A percentile compares a stretch with the other conserved stretches of the same genome.
phyloP scores from a whole-genome alignment of 2,113 vertebrate species.

The Engystomops pustulosus region DNA sequence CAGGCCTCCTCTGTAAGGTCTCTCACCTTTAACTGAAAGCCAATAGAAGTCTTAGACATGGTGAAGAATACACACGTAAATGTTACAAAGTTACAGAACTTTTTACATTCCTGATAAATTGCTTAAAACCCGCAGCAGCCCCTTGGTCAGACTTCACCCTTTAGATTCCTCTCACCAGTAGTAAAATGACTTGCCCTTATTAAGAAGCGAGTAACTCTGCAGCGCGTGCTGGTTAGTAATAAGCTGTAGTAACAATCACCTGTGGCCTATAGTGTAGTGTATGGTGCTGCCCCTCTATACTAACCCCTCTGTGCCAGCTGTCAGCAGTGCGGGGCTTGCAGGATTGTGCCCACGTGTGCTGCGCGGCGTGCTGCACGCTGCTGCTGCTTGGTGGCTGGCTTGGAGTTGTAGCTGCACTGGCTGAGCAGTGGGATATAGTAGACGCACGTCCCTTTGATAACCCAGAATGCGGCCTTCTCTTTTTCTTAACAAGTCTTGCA shows the following conservation, averaged over 20 bases:
- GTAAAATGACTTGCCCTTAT: no score
- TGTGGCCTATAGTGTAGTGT: not conserved
- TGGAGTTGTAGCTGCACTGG: constrained; percentile 77
- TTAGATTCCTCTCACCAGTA: not conserved
- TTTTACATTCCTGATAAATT: not conserved
- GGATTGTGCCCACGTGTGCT: constrained; percentile 61
- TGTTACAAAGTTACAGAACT: no score
- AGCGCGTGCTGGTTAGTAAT: not conserved
- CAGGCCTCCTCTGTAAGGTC: no score
- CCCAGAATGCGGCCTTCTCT: not conserved
- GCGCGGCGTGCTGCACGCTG: constrained; percentile 88
- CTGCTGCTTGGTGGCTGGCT: constrained; percentile 91
- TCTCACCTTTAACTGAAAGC: no score
- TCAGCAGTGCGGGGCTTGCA: not conserved
- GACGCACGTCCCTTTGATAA: not conserved
- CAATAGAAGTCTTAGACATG: no score
- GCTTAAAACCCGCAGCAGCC: not conserved
- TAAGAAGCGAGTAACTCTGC: no score
- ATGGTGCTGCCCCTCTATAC: constrained; percentile 60
- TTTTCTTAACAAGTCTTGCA: not conserved
- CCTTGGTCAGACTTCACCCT: not conserved
- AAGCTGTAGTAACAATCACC: not conserved
- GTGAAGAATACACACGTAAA: no score
- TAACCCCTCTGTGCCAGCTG: constrained; percentile 57
- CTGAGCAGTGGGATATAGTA: constrained; percentile 70